Percentiles rank a stretch among this genome's conserved stretches.
These are phyloP conservation scores for Choreutis nemorana DNA, from an alignment of 2,888 invertebrate species.

Conservation along the genomic window DNA sequence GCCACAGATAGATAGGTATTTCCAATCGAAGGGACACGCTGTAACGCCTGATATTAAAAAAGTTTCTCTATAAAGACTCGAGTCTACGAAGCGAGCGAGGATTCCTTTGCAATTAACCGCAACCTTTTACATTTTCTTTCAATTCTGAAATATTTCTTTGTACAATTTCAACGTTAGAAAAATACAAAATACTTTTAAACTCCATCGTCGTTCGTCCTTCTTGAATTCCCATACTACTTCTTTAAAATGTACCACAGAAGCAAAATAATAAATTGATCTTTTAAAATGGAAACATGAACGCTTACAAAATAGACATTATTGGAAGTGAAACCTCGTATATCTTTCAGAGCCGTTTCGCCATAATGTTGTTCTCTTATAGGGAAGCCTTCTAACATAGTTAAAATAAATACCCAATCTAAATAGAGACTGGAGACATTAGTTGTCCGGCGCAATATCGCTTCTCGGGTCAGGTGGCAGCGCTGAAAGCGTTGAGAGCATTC, in stretches of 20 bases:
- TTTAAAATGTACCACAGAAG: no score
- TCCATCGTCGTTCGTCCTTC: no score
- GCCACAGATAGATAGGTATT: slow-evolving; percentile 44
- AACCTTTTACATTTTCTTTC: slow-evolving; percentile 13
- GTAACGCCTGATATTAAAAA: slow-evolving; percentile 59
- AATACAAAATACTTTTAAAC: no score
- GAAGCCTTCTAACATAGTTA: slow-evolving; percentile 21
- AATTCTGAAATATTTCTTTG: background rate
- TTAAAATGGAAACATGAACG: no score
- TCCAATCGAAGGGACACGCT: slow-evolving; percentile 45
- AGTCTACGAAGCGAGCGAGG: slow-evolving; percentile 23
- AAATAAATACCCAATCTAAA: slow-evolving; percentile 44
- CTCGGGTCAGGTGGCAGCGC: slow-evolving; percentile 61
- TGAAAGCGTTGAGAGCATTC: slow-evolving; percentile 58
- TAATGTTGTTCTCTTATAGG: no score
- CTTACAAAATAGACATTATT: no score
- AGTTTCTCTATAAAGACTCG: slow-evolving; percentile 44
- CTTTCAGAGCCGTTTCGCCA: no score
- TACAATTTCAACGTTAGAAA: background rate
- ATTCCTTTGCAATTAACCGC: slow-evolving; percentile 37
- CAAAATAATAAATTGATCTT: no score
- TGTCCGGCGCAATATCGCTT: slow-evolving; percentile 48
- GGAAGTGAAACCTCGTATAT: no score
- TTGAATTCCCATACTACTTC: no score
- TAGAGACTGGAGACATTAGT: slow-evolving; percentile 43